These are phyloP conservation scores for Musca domestica DNA, from an alignment of 1,140 invertebrate species.

Conservation along the genomic window DNA sequence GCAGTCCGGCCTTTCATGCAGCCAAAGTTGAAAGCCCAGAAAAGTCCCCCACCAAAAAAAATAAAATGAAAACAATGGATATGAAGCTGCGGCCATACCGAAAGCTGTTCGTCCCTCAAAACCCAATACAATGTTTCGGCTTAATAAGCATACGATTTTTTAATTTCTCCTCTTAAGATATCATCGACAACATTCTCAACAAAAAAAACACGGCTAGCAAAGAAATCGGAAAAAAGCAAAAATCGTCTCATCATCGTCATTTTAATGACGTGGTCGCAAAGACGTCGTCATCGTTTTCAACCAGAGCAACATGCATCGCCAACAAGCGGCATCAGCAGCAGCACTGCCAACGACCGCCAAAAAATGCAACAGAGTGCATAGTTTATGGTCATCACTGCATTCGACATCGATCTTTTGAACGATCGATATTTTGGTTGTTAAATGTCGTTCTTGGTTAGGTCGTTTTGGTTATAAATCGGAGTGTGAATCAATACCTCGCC, in stretches of 20 bases:
- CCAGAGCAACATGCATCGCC: no score
- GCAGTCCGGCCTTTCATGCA: conserved; percentile 5
- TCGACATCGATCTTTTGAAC: conserved; percentile 14
- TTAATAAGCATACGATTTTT: conserved; percentile 13
- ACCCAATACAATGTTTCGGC: conserved; percentile 1
- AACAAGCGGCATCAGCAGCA: no score
- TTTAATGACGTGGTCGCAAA: no score
- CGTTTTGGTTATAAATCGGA: not conserved
- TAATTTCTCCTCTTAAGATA: conserved; percentile 17
- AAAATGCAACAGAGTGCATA: not conserved
- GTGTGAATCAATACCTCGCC: not conserved
- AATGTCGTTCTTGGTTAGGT: conserved; percentile 6
- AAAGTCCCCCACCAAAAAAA: not conserved
- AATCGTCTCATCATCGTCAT: no score
- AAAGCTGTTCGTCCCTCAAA: no score
- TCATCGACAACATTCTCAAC: not conserved
- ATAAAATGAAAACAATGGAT: not conserved
- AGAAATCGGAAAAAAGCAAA: no score
- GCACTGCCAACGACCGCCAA: no score
- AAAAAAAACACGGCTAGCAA: not conserved
- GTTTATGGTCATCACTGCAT: not conserved
- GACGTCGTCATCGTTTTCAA: no score
- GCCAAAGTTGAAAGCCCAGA: not conserved
- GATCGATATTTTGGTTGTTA: conserved; percentile 19
- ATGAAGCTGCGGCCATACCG: no score